Percentiles rank a stretch among this genome's conserved stretches.
Conservation (phyloP, 1,140 invertebrate genomes). For the Zaprionus lachaisei region DNA sequence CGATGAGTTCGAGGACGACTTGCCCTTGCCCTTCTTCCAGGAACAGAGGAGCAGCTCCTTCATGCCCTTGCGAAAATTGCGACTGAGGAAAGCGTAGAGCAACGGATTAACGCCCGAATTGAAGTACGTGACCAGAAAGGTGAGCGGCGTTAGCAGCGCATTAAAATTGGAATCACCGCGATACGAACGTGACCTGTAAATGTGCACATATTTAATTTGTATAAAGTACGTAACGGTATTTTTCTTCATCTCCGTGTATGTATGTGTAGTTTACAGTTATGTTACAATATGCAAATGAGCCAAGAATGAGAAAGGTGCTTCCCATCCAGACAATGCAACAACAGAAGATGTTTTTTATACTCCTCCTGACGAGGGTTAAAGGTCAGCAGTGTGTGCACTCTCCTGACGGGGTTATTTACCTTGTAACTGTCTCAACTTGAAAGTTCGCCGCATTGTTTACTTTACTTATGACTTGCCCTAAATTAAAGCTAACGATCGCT, state of each 20-base stretch:
- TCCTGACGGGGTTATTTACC: not conserved
- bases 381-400: not conserved
- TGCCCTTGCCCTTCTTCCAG: constrained; percentile 82
- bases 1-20: constrained; percentile 82
- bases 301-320: not conserved
- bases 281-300: constrained; percentile 5
- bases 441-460: not conserved
- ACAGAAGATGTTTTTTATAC: not conserved
- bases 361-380: not conserved
- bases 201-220: constrained; percentile 16
- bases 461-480: not conserved
- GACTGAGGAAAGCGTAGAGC: constrained; percentile 93
- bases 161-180: constrained; percentile 88
- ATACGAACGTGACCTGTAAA: constrained; percentile 88
- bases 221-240: not conserved
- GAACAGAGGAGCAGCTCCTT: constrained; percentile 88
- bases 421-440: not conserved
- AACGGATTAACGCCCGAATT: constrained; percentile 94
- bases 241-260: constrained; percentile 11
- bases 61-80: constrained; percentile 91
- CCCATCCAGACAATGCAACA: not conserved
- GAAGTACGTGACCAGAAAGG: constrained; percentile 92
- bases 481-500: constrained; percentile 3
- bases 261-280: constrained; percentile 36
- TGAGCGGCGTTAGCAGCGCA: constrained; percentile 91